Evolutionary conservation across 2,888 invertebrate genomes (phyloP).

Genomic region (Tetheella fluctuosa): DNA sequence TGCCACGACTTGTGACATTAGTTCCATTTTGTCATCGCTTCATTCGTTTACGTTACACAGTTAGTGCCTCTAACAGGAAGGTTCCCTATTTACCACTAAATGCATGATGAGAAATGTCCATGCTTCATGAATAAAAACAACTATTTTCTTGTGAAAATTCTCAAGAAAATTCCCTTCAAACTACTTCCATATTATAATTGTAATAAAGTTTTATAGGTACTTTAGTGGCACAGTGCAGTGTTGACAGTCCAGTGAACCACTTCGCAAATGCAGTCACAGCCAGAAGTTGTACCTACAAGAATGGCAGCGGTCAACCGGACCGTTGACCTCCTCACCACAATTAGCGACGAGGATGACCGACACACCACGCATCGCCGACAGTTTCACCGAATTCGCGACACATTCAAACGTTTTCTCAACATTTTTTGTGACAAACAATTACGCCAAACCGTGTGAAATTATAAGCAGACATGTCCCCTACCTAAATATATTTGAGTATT

Average conservation of each 20-base stretch:
- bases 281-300: not conserved
- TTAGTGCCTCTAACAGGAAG: too few species aligned
- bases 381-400: slow-evolving; percentile 8
- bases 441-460: not conserved
- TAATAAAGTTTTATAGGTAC: not conserved
- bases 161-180: not conserved
- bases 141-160: not conserved
- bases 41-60: too few species aligned
- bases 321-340: slow-evolving; percentile 1
- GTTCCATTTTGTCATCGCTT: too few species aligned
- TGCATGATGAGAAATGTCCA: too few species aligned
- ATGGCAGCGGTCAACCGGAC: not conserved
- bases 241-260: not conserved
- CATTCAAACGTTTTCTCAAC: slow-evolving; percentile 2
- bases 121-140: not conserved
- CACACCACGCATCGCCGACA: not conserved
- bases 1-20: too few species aligned
- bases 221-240: not conserved
- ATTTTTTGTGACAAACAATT: not conserved
- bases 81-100: too few species aligned
- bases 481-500: not conserved
- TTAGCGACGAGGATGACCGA: not conserved
- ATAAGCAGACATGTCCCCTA: not conserved
- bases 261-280: slow-evolving; percentile 1
- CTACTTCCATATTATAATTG: not conserved